Evolutionary conservation across 2,797 vertebrate species (phyloP).

Genomic region (Hoplostethus atlanticus): DNA sequence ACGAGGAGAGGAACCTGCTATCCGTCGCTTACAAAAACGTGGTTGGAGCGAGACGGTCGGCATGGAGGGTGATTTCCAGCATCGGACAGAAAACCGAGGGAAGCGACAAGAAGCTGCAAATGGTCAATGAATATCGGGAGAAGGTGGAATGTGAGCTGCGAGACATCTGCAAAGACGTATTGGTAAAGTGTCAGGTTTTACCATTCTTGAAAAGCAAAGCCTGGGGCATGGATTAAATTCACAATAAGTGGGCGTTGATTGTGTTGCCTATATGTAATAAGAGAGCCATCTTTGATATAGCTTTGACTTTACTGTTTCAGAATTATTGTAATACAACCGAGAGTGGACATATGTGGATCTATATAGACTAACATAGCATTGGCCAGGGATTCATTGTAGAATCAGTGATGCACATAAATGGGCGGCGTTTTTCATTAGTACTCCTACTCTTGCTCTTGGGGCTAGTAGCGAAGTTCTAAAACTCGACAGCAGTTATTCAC

Average conservation of each 20-base stretch:
- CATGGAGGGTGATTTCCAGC: constrained; percentile 96
- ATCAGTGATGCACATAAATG: not conserved
- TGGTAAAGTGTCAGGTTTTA: constrained; percentile 84
- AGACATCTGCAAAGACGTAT: constrained; percentile 92
- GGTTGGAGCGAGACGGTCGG: constrained; percentile 91
- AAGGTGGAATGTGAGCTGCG: constrained; percentile 92
- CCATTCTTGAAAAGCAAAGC: not conserved
- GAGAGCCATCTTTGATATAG: not conserved
- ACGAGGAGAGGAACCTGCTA: constrained; percentile 97
- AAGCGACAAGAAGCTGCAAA: constrained; percentile 89
- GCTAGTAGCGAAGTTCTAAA: too few relatives aligned
- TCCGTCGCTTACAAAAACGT: constrained; percentile 99
- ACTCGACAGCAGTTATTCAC: too few relatives aligned
- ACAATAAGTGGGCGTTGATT: not conserved
- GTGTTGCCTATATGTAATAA: not conserved
- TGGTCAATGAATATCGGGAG: constrained; percentile 92
- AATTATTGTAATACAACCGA: constrained; percentile 1
- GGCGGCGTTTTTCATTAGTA: not conserved
- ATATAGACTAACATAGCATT: too few relatives aligned
- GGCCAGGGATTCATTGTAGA: not conserved
- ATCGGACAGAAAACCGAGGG: constrained; percentile 90
- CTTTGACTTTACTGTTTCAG: not conserved
- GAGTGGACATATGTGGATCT: too few relatives aligned
- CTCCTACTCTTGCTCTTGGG: too few relatives aligned
- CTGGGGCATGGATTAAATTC: not conserved